A percentile compares a stretch with the other conserved stretches of the same genome.
Conservation (phyloP, 2,888 invertebrate species). For the Cryptosula pallasiana region DNA sequence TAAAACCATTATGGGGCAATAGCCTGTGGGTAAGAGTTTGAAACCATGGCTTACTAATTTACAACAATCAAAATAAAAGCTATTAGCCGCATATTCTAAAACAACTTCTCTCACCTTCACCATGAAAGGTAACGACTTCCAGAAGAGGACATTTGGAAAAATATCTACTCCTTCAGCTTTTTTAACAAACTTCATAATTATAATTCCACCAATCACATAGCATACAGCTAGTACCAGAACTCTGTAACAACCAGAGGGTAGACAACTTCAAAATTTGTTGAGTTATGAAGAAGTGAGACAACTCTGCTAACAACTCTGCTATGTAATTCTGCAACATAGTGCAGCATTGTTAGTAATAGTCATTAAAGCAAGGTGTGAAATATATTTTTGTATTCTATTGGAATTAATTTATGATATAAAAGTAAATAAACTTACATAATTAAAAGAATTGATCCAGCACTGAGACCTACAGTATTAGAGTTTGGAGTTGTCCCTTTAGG, state of each 20-base stretch:
- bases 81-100: background rate
- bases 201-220: background rate
- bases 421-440: background rate
- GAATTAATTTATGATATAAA: too few species aligned
- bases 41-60: background rate
- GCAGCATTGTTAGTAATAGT: too few species aligned
- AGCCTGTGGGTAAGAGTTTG: too few species aligned
- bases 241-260: too few species aligned
- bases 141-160: background rate
- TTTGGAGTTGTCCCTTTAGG: background rate
- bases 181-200: conserved; percentile 3
- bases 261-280: too few species aligned
- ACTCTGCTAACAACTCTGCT: too few species aligned
- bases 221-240: background rate
- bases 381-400: too few species aligned
- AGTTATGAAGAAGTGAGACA: too few species aligned
- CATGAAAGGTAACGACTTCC: background rate
- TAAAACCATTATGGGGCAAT: too few species aligned
- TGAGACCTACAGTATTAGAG: too few species aligned
- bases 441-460: background rate
- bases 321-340: too few species aligned
- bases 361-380: too few species aligned
- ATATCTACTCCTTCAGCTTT: background rate
- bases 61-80: background rate
- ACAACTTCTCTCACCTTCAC: background rate